A percentile compares a stretch with the other conserved stretches of the same genome.
Conservation (phyloP, 2,113 vertebrate genomes). For the Cettia cetti region DNA sequence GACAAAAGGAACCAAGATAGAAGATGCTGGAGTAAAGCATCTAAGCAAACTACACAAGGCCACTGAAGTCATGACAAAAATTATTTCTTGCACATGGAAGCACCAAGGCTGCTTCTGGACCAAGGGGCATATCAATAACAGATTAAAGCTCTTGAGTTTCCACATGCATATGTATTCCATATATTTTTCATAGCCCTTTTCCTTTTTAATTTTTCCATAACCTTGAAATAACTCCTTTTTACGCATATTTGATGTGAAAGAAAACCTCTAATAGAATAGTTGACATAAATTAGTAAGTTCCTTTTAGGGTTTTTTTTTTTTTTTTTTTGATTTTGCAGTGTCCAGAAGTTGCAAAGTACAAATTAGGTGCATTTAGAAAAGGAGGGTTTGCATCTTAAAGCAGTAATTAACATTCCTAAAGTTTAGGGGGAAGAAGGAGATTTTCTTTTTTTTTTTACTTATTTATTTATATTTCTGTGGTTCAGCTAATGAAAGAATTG, state of each 20-base stretch:
- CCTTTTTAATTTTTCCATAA: background rate
- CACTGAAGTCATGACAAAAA: background rate
- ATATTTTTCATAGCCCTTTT: background rate
- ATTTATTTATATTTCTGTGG: background rate
- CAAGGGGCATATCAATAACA: background rate
- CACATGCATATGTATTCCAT: background rate
- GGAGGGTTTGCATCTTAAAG: background rate
- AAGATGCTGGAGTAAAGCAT: background rate
- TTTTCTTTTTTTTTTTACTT: background rate
- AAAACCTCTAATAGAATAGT: background rate
- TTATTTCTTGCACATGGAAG: background rate
- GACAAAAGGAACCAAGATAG: background rate
- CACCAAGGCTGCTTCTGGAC: background rate
- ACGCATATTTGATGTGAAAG: background rate
- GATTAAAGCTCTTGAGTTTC: background rate
- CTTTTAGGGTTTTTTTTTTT: too few species aligned
- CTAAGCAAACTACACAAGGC: background rate
- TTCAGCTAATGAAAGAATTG: background rate
- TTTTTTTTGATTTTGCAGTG: background rate
- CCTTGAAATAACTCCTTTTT: background rate
- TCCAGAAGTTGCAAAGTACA: background rate
- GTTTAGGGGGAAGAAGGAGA: background rate
- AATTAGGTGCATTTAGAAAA: background rate
- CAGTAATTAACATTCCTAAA: background rate
- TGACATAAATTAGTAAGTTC: background rate